Evolutionary conservation across 1,140 invertebrate species (phyloP).

Genomic region (Drosophila bocki): DNA sequence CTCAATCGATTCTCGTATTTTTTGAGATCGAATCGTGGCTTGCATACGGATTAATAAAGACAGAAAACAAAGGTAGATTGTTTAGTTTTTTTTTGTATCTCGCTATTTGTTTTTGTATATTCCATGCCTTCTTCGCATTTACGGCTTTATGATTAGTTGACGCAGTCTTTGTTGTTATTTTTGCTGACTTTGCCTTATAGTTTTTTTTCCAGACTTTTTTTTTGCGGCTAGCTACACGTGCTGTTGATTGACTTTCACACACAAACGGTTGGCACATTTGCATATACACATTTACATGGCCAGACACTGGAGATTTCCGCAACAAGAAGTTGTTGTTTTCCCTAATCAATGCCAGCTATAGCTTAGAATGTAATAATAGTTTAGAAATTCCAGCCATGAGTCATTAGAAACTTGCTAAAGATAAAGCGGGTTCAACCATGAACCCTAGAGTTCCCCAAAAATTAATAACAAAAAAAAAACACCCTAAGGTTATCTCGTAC

Average conservation of each 20-base stretch:
- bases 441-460: constrained; percentile 12
- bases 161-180: constrained; percentile 31
- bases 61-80: constrained; percentile 36
- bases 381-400: constrained; percentile 1
- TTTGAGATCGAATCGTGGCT: constrained; percentile 23
- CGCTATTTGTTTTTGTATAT: constrained; percentile 46
- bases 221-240: constrained; percentile 70
- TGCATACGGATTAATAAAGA: constrained; percentile 18
- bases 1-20: constrained; percentile 12
- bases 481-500: constrained; percentile 5
- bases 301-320: constrained; percentile 18
- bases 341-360: constrained; percentile 4
- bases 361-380: constrained; percentile 7
- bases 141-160: constrained; percentile 60
- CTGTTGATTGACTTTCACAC: constrained; percentile 82
- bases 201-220: constrained; percentile 24
- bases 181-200: constrained; percentile 9
- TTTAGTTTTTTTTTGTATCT: constrained; percentile 22
- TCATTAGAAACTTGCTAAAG: constrained; percentile 5
- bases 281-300: constrained; percentile 30
- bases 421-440: not conserved
- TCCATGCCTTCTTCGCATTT: constrained; percentile 37
- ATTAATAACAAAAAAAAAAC: not conserved
- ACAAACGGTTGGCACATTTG: constrained; percentile 54
- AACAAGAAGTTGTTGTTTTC: constrained; percentile 21